A percentile compares a stretch with the other conserved stretches of the same genome.
phyloP scores from a whole-genome alignment of 1,140 invertebrate genomes.

The Zaprionus davidi region DNA sequence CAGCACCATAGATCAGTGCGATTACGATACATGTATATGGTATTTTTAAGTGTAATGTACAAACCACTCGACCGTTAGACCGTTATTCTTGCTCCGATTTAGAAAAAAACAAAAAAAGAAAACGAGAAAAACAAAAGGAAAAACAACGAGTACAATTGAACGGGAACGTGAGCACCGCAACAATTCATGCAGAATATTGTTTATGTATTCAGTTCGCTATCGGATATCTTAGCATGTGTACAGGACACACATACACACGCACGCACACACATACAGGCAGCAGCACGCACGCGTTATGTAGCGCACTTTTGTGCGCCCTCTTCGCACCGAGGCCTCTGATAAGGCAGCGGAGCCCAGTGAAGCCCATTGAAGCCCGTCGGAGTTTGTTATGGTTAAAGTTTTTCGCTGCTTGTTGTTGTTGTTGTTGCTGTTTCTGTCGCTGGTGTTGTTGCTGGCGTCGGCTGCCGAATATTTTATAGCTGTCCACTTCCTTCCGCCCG shows the following conservation, averaged over 20 bases:
- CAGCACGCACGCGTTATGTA: constrained; percentile 26
- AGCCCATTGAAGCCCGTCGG: constrained; percentile 17
- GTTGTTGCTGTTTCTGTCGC: constrained; percentile 16
- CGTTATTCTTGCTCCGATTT: not conserved
- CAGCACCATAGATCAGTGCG: not conserved
- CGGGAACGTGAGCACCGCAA: constrained; percentile 44
- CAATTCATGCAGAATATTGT: constrained; percentile 71
- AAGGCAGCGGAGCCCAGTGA: constrained; percentile 37
- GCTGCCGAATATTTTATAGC: constrained; percentile 59
- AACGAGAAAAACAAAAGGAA: not conserved
- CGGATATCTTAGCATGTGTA: constrained; percentile 47
- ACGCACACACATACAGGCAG: not conserved
- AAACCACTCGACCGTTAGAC: constrained; percentile 7
- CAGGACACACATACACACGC: constrained; percentile 11
- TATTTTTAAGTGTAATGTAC: constrained; percentile 15
- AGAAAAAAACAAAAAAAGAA: not conserved
- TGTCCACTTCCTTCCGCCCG: constrained; percentile 57
- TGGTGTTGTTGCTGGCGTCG: not conserved
- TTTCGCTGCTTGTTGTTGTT: constrained; percentile 6
- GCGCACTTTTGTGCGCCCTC: constrained; percentile 50
- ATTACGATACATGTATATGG: not conserved
- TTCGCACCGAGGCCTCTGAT: constrained; percentile 45
- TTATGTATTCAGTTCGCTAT: constrained; percentile 67
- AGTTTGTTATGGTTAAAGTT: constrained; percentile 70
- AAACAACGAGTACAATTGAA: constrained; percentile 22